Base-by-base conservation (phyloP, 2,888 invertebrate species). In the Scaptomyza parva region DNA sequence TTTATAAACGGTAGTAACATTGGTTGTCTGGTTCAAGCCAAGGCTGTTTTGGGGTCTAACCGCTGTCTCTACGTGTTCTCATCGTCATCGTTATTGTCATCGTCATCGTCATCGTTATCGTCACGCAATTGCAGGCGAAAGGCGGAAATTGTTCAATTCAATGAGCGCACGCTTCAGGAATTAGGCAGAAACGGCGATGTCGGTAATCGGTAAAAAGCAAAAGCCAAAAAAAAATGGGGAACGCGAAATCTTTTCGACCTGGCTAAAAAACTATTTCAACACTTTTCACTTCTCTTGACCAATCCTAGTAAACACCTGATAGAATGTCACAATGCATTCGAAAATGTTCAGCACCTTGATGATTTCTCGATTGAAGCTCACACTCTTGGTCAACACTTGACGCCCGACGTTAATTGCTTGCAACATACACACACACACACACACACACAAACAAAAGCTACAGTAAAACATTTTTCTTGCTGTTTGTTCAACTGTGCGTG, bases 1-100 rank as follows among this genome's bases (percentile, higher is more conserved):
- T 78, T 82, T 85, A 79, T 76, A 82, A 87, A 76, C 82, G 85
- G 85, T 76, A 75, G 51, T 68, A 64, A 28, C 43, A 22, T 52
- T 18, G 28, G 18, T 26, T 26, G 24, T 2, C 30, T 18, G 24
- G 24, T 47, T 8, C 8, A 17, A 28, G 22, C 40, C 18, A 77
- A 68, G 69, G 78, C 60, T 76, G 47, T 44, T 52, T 35, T 44
- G 37, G 47, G 22, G 57, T 64, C 20, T 39, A 39, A 9, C 14
- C 43, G 18, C 50, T 44, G 24, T n/a, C 28, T 43, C 30, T 33
- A 43, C 41, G 26, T 24, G 33, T 22, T 35, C 35, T 40, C 39
- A 62, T 14, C 20, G 22, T 28, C 44, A 26, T 26, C 30, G 51
- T 14, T 51, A 54, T 61, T 52, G 43, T 28, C 24, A 17, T 33